Conservation (phyloP, 1,140 invertebrate genomes). For the Spodoptera litura region DNA sequence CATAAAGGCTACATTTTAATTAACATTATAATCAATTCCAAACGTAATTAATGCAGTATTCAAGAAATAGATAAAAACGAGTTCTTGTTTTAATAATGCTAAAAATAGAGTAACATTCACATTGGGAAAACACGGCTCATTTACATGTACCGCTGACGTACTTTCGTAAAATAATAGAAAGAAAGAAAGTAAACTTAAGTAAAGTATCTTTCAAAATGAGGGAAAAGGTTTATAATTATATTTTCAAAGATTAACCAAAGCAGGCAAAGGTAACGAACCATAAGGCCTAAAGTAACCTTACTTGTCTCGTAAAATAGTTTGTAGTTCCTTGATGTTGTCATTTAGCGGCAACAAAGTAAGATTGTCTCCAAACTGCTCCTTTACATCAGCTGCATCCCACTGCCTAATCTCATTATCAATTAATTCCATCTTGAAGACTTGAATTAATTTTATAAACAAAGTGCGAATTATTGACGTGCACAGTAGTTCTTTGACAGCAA, state of each 20-base stretch:
- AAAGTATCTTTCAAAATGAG: not conserved
- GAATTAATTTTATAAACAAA: conserved; percentile 28
- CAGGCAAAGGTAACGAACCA: conserved; percentile 13
- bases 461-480: conserved; percentile 9
- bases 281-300: conserved; percentile 67
- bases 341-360: conserved; percentile 93
- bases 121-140: too few relatives aligned
- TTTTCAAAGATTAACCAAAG: not conserved
- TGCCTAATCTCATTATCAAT: conserved; percentile 76
- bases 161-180: not conserved
- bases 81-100: too few relatives aligned
- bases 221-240: conserved; percentile 1
- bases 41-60: too few relatives aligned
- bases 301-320: conserved; percentile 98
- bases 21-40: too few relatives aligned
- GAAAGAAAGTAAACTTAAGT: too few relatives aligned
- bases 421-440: conserved; percentile 68
- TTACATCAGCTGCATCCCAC: conserved; percentile 76
- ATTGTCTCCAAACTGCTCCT: conserved; percentile 91
- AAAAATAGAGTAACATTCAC: too few relatives aligned
- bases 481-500: conserved; percentile 7
- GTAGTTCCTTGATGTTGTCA: conserved; percentile 96
- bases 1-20: too few relatives aligned
- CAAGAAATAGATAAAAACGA: too few relatives aligned
- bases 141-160: too few relatives aligned